A percentile compares a stretch with the other conserved stretches of the same genome.
Evolutionary conservation across 2,888 invertebrate genomes (phyloP).

Genomic region (Alloscopus bannaensis): DNA sequence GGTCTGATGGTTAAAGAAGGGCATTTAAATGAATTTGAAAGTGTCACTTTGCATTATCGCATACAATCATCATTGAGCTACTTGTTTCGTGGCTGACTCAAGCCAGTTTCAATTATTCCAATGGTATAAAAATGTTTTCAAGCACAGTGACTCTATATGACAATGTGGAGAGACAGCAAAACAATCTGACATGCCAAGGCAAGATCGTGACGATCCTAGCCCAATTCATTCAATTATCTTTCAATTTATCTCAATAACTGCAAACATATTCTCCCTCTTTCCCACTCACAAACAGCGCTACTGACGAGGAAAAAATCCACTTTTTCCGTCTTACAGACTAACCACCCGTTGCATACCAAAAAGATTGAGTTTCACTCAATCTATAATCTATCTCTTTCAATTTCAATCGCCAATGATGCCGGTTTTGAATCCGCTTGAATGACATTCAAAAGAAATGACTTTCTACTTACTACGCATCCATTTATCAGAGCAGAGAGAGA

Average conservation of each 20-base stretch:
- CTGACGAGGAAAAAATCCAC: neutral
- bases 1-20: too few relatives aligned
- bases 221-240: constrained; percentile 59
- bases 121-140: neutral
- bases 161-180: neutral
- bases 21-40: too few relatives aligned
- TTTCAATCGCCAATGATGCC: neutral
- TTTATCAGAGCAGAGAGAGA: neutral
- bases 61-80: constrained; percentile 18
- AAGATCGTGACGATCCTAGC: constrained; percentile 51
- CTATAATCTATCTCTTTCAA: constrained; percentile 6
- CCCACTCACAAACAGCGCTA: neutral
- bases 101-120: neutral
- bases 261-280: neutral
- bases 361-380: too few relatives aligned
- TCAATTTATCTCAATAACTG: constrained; percentile 39
- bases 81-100: neutral
- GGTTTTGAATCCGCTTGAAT: neutral
- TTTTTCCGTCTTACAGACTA: neutral
- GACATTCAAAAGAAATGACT: neutral
- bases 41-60: constrained; percentile 11
- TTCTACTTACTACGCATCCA: neutral
- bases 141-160: neutral
- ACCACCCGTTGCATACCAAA: too few relatives aligned
- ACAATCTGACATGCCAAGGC: constrained; percentile 30